Conservation (phyloP, 2,797 vertebrate species). For the Masticophis lateralis region DNA sequence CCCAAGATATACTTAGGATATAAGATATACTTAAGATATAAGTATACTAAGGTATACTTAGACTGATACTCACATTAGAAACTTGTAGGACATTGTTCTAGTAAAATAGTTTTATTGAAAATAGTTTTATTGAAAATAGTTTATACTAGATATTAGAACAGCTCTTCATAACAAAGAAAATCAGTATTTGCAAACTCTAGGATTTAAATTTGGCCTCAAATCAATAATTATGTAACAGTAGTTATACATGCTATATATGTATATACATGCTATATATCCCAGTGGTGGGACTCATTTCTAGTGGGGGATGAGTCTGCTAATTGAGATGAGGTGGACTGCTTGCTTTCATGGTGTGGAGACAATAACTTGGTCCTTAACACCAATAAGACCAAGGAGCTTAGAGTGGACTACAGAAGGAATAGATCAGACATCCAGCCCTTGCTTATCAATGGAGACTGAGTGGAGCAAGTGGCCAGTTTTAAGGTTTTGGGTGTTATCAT, state of each 20-base stretch:
- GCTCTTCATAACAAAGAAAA: not conserved
- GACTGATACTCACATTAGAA: not conserved
- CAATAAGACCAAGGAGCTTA: too few relatives aligned
- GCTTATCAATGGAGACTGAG: too few relatives aligned
- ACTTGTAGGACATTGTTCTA: not conserved
- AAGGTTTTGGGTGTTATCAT: too few relatives aligned
- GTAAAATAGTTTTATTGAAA: not conserved
- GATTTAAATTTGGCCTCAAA: not conserved
- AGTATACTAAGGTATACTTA: not conserved
- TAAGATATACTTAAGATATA: not conserved
- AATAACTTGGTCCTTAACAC: too few relatives aligned
- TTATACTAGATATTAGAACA: not conserved
- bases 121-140: not conserved
- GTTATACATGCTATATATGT: not conserved
- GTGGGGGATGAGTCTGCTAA: too few relatives aligned
- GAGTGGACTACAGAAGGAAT: too few relatives aligned
- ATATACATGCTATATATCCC: too few relatives aligned
- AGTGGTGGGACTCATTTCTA: too few relatives aligned
- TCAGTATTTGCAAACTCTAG: not conserved
- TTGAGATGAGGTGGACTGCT: too few relatives aligned
- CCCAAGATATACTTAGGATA: not conserved
- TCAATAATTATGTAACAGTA: not conserved
- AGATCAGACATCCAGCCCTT: too few relatives aligned
- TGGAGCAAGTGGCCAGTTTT: too few relatives aligned
- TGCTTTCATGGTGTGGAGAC: too few relatives aligned